Conservation (phyloP, 2,797 vertebrate genomes). For the Tokudaia muenninki region DNA sequence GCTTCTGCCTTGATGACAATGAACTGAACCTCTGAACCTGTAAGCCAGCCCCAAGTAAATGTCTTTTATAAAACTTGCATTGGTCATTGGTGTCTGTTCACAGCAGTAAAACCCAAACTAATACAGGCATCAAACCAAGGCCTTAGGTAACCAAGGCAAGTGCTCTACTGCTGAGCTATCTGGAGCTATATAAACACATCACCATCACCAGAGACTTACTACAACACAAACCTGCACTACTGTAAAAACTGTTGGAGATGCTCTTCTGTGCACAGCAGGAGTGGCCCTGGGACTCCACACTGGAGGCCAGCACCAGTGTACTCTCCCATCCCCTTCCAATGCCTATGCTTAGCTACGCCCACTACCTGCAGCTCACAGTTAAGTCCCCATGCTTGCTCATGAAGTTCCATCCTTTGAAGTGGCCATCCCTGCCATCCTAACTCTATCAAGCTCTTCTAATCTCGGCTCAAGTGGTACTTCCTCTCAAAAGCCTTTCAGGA, state of each 20-base stretch:
- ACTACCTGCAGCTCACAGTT: neutral
- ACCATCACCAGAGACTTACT: neutral
- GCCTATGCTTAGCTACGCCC: neutral
- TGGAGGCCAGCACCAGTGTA: neutral
- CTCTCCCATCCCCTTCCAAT: neutral
- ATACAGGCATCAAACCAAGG: neutral
- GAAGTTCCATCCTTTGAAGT: neutral
- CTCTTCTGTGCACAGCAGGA: neutral
- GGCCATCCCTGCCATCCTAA: neutral
- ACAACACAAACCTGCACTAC: neutral
- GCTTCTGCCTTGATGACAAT: no score
- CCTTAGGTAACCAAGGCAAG: neutral
- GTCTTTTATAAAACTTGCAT: no score
- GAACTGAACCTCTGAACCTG: no score
- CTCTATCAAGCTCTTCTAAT: conserved; percentile 11
- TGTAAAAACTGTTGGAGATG: neutral
- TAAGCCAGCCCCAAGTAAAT: no score
- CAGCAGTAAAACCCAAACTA: no score
- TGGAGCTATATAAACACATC: neutral
- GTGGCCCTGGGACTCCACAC: neutral
- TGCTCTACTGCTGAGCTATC: neutral
- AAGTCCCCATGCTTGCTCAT: neutral
- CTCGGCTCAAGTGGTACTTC: neutral
- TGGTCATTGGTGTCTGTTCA: no score
- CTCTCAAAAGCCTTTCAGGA: conserved; percentile 42